Conservation (phyloP, 2,113 vertebrate genomes). For the Corythornis cristatus region DNA sequence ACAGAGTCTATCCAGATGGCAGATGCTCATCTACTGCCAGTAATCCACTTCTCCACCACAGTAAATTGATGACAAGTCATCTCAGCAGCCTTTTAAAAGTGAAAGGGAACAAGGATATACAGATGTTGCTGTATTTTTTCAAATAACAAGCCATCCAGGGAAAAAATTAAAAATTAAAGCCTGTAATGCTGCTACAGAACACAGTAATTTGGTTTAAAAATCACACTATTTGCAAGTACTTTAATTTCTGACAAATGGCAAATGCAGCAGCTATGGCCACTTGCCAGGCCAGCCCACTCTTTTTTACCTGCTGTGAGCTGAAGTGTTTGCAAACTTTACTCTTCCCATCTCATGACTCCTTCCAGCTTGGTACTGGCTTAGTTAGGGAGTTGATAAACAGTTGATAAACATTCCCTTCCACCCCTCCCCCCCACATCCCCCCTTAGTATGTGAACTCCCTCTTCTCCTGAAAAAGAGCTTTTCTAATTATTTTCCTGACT, state of each 20-base stretch:
- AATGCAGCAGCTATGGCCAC: neutral
- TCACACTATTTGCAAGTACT: neutral
- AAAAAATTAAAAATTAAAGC: conserved; percentile 3
- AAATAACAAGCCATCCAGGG: neutral
- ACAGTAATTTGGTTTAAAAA: neutral
- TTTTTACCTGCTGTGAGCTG: neutral
- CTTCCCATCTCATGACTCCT: neutral
- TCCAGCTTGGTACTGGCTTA: neutral
- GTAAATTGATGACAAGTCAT: neutral
- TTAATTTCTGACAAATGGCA: neutral
- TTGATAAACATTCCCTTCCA: too few species aligned
- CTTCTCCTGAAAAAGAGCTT: neutral
- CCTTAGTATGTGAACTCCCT: neutral
- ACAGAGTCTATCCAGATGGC: conserved; percentile 34
- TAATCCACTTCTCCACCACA: neutral
- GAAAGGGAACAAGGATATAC: neutral
- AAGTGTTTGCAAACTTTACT: neutral
- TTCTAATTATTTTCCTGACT: neutral
- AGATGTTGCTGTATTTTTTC: neutral
- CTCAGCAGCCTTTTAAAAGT: neutral
- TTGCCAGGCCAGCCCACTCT: neutral
- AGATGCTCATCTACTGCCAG: neutral
- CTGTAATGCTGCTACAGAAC: neutral
- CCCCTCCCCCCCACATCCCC: neutral
- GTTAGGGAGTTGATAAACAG: neutral